These are phyloP conservation scores for Athalia cordata DNA, from an alignment of 2,888 invertebrate species.

Conservation along the genomic window DNA sequence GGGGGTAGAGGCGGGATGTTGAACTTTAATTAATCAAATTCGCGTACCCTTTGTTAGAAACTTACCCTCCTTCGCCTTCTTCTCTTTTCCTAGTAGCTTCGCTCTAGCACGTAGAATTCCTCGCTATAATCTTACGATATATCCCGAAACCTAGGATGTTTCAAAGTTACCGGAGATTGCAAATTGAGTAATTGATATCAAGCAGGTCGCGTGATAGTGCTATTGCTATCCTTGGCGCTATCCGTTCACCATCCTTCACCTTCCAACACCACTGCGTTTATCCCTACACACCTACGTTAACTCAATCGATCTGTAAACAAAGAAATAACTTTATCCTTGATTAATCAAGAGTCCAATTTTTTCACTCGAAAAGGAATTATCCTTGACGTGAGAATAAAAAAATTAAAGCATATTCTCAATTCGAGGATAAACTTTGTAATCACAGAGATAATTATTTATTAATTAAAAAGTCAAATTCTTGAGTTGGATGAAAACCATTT, in stretches of 20 bases:
- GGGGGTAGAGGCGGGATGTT: neutral
- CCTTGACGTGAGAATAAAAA: too few species aligned
- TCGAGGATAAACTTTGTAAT: too few species aligned
- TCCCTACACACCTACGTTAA: too few species aligned
- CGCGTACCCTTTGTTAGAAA: constrained; percentile 27
- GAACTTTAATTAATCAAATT: constrained; percentile 36
- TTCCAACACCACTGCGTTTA: neutral
- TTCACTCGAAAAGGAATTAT: too few species aligned
- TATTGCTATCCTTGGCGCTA: neutral
- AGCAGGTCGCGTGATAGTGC: neutral
- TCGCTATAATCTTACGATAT: constrained; percentile 33
- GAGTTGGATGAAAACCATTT: too few species aligned
- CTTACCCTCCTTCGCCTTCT: neutral
- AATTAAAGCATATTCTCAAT: too few species aligned
- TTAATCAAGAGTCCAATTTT: too few species aligned
- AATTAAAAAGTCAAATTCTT: too few species aligned
- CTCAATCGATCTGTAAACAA: too few species aligned
- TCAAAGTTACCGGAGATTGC: constrained; percentile 39
- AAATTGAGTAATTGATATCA: constrained; percentile 43
- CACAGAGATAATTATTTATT: too few species aligned
- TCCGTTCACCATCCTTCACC: neutral
- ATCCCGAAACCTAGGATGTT: constrained; percentile 17
- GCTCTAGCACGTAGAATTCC: constrained; percentile 1
- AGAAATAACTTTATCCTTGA: too few species aligned
- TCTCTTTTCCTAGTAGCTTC: neutral